A percentile compares a stretch with the other conserved stretches of the same genome.
Conservation (phyloP, 1,140 invertebrate species). For the Ylistrum balloti region DNA sequence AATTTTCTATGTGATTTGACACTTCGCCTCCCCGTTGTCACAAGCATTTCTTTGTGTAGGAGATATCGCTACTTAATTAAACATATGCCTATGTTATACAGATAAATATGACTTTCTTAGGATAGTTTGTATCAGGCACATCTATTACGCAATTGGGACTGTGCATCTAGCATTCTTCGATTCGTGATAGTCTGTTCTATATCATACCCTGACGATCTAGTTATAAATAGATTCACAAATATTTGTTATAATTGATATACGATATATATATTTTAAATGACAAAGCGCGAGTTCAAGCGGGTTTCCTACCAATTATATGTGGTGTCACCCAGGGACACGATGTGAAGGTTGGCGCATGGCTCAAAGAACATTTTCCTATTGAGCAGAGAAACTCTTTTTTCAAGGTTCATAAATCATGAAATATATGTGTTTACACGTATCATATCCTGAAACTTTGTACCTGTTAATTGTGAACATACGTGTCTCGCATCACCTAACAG, state of each 20-base stretch:
- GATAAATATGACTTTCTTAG: background rate
- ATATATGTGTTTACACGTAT: background rate
- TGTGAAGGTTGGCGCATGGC: background rate
- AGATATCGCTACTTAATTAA: background rate
- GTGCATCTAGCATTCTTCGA: background rate
- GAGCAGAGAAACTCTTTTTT: background rate
- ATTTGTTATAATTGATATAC: background rate
- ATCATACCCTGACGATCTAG: background rate
- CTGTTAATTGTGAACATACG: too few species aligned
- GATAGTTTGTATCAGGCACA: background rate
- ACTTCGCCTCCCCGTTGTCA: too few species aligned
- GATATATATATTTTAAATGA: too few species aligned
- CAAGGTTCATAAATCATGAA: background rate
- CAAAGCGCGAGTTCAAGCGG: too few species aligned
- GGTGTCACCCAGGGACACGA: background rate
- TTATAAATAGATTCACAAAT: background rate
- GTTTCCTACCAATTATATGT: too few species aligned
- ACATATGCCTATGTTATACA: background rate
- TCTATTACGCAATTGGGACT: background rate
- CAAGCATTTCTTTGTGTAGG: background rate
- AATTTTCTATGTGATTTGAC: too few species aligned
- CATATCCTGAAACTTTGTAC: too few species aligned
- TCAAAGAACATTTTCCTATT: background rate
- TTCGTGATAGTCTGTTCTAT: background rate
- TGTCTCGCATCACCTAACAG: too few species aligned